Evolutionary conservation across 1,140 invertebrate species (phyloP).

Genomic region (Drosophila tristis): DNA sequence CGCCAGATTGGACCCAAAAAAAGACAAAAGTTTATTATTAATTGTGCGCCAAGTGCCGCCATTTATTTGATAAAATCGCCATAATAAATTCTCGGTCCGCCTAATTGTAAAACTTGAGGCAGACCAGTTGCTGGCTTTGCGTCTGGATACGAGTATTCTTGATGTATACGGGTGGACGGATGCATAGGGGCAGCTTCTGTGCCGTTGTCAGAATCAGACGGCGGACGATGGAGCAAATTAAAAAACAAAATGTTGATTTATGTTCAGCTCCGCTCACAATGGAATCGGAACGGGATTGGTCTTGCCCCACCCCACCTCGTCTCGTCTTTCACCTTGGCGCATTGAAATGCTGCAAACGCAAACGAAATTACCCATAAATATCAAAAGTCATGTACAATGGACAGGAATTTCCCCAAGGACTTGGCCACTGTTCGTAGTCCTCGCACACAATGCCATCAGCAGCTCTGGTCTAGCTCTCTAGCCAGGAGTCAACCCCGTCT

Average conservation of each 20-base stretch:
- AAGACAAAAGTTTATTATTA: conserved; percentile 73
- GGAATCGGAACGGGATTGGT: conserved; percentile 1
- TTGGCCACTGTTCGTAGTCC: conserved; percentile 30
- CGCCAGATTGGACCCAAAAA: conserved; percentile 24
- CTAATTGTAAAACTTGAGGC: conserved; percentile 77
- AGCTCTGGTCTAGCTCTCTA: conserved; percentile 11
- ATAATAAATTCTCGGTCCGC: conserved; percentile 70
- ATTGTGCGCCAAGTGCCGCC: conserved; percentile 78
- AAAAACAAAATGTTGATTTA: conserved; percentile 83
- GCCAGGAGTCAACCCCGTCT: conserved; percentile 53
- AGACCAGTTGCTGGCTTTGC: conserved; percentile 60
- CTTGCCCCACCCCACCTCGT: conserved; percentile 14
- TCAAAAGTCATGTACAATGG: conserved; percentile 82
- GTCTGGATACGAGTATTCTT: conserved; percentile 25
- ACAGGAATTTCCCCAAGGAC: conserved; percentile 78
- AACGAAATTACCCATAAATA: conserved; percentile 82
- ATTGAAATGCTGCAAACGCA: conserved; percentile 78
- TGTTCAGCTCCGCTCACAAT: conserved; percentile 36
- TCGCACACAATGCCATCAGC: conserved; percentile 5
- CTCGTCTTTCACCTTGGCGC: conserved; percentile 53
- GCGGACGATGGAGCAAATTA: conserved; percentile 63
- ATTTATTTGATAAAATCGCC: conserved; percentile 80
- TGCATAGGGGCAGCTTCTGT: conserved; percentile 34
- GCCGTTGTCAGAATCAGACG: conserved; percentile 74
- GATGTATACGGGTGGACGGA: conserved; percentile 14